Percentiles rank a stretch among this genome's conserved stretches.
Evolutionary conservation across 2,113 vertebrate genomes (phyloP).

Genomic region (Vombatus ursinus): DNA sequence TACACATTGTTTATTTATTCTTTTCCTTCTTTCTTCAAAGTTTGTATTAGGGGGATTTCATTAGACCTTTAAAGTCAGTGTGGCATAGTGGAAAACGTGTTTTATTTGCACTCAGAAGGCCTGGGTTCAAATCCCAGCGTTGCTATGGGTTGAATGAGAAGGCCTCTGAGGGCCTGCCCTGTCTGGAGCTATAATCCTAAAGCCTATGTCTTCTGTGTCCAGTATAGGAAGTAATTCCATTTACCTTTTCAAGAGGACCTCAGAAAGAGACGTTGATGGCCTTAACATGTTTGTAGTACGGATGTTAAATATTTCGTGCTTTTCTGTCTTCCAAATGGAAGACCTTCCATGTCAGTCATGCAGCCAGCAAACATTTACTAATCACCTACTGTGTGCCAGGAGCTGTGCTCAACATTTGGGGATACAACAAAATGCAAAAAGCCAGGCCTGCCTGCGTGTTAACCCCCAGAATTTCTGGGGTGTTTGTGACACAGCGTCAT

Average conservation of each 20-base stretch:
- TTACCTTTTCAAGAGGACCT: not conserved
- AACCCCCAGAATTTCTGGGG: no score
- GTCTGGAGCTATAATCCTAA: not conserved
- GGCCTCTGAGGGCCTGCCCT: not conserved
- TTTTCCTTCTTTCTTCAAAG: not conserved
- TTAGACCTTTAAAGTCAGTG: not conserved
- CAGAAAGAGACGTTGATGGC: not conserved
- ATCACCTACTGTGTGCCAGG: not conserved
- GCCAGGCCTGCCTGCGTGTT: no score
- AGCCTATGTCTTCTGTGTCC: no score
- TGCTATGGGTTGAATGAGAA: accelerated
- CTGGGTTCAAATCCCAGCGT: not conserved
- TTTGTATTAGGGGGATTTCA: not conserved
- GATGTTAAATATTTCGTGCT: not conserved
- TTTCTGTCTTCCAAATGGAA: not conserved
- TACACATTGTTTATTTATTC: not conserved
- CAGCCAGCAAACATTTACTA: not conserved
- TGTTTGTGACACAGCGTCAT: no score
- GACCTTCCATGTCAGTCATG: not conserved
- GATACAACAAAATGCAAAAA: no score
- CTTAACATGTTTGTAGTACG: not conserved
- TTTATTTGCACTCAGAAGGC: not conserved
- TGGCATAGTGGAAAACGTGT: not conserved
- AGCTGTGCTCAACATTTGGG: not conserved
- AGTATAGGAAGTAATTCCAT: not conserved